These are phyloP conservation scores for Cheilinus undulatus DNA, from an alignment of 2,113 vertebrate genomes.

Conservation along the genomic window DNA sequence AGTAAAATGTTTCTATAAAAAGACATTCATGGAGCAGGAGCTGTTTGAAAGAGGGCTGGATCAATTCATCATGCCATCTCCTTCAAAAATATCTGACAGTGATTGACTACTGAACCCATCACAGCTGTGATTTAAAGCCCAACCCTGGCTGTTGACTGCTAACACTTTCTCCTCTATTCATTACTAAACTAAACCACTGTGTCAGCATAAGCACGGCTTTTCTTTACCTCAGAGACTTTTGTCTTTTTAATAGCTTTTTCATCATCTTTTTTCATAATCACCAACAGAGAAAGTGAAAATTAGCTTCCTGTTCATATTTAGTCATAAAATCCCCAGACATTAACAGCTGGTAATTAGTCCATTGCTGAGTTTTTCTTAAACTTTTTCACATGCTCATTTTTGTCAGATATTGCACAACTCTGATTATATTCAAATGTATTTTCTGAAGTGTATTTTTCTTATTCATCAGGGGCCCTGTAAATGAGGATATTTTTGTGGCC, in stretches of 20 bases:
- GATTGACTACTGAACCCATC: not conserved
- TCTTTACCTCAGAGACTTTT: no score
- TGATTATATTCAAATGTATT: not conserved
- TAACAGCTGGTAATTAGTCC: not conserved
- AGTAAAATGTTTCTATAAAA: not conserved
- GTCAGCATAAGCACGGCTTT: no score
- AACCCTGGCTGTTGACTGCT: no score
- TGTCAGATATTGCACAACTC: not conserved
- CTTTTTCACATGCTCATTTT: not conserved
- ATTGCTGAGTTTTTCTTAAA: not conserved
- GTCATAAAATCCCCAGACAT: not conserved
- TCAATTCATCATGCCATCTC: not conserved
- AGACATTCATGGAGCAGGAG: not conserved
- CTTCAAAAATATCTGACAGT: not conserved
- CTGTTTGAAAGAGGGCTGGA: not conserved
- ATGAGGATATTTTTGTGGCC: slow-evolving; percentile 92
- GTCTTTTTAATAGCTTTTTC: no score
- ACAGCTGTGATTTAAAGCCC: no score
- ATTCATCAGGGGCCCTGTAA: slow-evolving; percentile 90
- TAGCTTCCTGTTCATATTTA: not conserved
- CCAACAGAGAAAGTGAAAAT: not conserved
- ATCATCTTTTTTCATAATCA: no score
- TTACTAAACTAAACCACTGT: no score
- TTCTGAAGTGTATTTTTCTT: not conserved
- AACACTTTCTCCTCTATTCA: no score